Conservation (phyloP, 2,113 vertebrate species). For the Ornithorhynchus anatinus region DNA sequence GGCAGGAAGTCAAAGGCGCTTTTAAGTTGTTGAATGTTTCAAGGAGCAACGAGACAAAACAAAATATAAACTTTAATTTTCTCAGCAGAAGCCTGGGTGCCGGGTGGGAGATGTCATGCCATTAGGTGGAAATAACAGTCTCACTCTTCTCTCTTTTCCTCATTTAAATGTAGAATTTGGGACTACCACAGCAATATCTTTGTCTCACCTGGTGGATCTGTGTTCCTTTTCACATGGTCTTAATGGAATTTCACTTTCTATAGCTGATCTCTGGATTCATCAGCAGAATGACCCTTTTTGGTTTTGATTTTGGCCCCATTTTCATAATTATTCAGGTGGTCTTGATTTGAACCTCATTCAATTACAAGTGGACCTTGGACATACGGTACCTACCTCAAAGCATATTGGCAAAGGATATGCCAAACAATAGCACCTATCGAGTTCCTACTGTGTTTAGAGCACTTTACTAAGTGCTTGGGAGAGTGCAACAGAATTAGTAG, state of each 20-base stretch:
- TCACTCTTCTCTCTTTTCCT: background rate
- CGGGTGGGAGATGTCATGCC: background rate
- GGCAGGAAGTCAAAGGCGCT: conserved; percentile 48
- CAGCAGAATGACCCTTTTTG: too few relatives aligned
- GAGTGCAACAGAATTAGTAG: too few relatives aligned
- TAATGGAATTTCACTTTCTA: background rate
- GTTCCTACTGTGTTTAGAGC: too few relatives aligned
- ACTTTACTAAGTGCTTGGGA: too few relatives aligned
- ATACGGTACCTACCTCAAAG: too few relatives aligned
- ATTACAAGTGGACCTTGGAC: too few relatives aligned
- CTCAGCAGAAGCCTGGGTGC: background rate
- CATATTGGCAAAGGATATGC: too few relatives aligned
- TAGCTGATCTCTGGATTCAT: too few relatives aligned
- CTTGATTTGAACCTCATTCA: too few relatives aligned
- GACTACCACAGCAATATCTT: background rate
- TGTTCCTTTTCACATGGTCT: background rate
- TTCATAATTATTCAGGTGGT: too few relatives aligned
- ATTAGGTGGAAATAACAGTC: background rate
- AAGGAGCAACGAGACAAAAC: conserved; percentile 38
- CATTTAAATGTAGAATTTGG: background rate
- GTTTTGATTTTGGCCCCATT: too few relatives aligned
- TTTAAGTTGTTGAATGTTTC: conserved; percentile 27
- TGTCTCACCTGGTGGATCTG: background rate
- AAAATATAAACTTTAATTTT: background rate
- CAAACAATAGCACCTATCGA: too few relatives aligned